Percentiles rank a stretch among this genome's conserved stretches.
Evolutionary conservation across 2,888 invertebrate species (phyloP).

Genomic region (Epinotia bilunana): DNA sequence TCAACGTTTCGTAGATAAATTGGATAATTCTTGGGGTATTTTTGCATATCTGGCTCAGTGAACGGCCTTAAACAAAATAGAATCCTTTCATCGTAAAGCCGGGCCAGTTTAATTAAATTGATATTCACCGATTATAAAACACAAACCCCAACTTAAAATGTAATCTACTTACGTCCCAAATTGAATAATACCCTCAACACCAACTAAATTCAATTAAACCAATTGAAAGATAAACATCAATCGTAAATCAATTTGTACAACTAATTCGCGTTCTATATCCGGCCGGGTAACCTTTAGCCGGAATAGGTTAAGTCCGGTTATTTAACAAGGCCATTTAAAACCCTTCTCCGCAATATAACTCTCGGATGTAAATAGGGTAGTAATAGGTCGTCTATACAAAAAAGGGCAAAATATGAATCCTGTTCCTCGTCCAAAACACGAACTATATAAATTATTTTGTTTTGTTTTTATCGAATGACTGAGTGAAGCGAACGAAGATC

Average conservation of each 20-base stretch:
- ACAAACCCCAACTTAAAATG: not conserved
- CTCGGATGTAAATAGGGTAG: too few species aligned
- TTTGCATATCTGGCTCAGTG: too few species aligned
- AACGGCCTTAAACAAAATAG: too few species aligned
- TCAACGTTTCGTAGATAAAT: too few species aligned
- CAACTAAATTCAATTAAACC: slow-evolving; percentile 26
- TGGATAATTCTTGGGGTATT: too few species aligned
- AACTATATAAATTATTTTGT: too few species aligned
- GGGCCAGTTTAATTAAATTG: not conserved
- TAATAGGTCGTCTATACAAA: too few species aligned
- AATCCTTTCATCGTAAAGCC: not conserved
- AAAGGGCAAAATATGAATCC: too few species aligned
- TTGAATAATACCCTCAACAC: slow-evolving; percentile 18
- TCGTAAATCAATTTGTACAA: slow-evolving; percentile 31
- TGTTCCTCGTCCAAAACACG: too few species aligned
- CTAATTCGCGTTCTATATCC: slow-evolving; percentile 27
- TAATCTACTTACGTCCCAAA: slow-evolving; percentile 12
- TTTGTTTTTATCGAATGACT: too few species aligned
- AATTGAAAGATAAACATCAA: slow-evolving; percentile 41
- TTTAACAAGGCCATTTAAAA: not conserved
- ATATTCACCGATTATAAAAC: not conserved
- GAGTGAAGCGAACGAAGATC: too few species aligned
- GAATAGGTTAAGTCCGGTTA: not conserved
- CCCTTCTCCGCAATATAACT: too few species aligned
- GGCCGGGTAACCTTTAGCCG: slow-evolving; percentile 9